These are phyloP conservation scores for Macrotus californicus DNA, from an alignment of 2,113 vertebrate genomes.

Conservation along the genomic window DNA sequence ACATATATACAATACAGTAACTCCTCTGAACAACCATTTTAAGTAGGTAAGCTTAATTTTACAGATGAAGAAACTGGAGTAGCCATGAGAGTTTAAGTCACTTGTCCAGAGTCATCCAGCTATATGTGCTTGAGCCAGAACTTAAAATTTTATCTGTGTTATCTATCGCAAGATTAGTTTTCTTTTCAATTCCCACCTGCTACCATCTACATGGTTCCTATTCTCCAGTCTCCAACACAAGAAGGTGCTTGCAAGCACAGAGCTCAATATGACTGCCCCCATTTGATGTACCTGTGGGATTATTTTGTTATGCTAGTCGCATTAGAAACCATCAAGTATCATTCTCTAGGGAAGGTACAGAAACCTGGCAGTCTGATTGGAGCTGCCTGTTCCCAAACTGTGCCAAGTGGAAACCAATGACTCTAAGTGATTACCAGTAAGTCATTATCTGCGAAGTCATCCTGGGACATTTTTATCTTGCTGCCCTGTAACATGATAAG, in stretches of 20 bases:
- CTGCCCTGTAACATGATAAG: background rate
- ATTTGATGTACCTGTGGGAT: constrained; percentile 9
- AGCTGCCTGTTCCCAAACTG: background rate
- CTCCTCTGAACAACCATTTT: background rate
- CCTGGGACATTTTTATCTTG: background rate
- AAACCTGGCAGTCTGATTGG: background rate
- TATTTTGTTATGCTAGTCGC: constrained; percentile 16
- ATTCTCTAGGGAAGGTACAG: background rate
- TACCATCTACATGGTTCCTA: background rate
- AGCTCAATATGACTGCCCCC: background rate
- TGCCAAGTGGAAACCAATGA: background rate
- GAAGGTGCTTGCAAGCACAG: background rate
- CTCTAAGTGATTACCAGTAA: background rate
- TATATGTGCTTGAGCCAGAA: background rate
- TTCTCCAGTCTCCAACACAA: background rate
- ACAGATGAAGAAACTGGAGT: background rate
- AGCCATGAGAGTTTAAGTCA: background rate
- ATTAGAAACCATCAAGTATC: constrained; percentile 28
- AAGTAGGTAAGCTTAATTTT: background rate
- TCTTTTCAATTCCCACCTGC: background rate
- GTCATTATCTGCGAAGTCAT: background rate
- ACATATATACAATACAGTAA: background rate
- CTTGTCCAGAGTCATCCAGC: background rate
- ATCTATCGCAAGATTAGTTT: background rate
- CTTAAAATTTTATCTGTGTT: background rate